Conservation (phyloP, 1,140 invertebrate species). For the Bathynomus jamesi region DNA sequence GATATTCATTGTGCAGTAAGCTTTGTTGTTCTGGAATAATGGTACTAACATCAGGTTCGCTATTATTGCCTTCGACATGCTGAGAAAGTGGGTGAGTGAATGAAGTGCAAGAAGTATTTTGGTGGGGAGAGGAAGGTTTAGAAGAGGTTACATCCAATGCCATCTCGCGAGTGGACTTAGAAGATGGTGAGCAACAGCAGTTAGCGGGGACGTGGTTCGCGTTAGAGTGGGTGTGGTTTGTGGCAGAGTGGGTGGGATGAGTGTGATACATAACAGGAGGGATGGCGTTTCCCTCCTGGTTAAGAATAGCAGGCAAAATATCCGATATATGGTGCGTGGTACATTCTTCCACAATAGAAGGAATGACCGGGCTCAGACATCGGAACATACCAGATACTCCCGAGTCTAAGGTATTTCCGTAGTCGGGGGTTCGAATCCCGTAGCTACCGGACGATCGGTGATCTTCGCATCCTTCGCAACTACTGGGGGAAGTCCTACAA, state of each 20-base stretch:
- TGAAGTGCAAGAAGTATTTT: background rate
- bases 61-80: no score
- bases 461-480: conserved; percentile 30
- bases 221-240: conserved; percentile 23
- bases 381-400: conserved; percentile 27
- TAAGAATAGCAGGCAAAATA: conserved; percentile 19
- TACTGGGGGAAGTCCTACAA: conserved; percentile 35
- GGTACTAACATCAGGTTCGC: no score
- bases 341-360: conserved; percentile 29
- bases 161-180: background rate
- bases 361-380: conserved; percentile 31
- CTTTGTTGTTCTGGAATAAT: conserved; percentile 6
- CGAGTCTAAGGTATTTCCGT: conserved; percentile 26
- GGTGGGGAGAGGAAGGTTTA: background rate
- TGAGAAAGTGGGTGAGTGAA: background rate
- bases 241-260: conserved; percentile 26
- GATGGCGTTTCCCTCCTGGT: conserved; percentile 7
- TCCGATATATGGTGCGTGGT: conserved; percentile 31
- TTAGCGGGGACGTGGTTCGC: conserved; percentile 4
- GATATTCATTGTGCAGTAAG: no score
- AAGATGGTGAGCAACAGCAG: background rate
- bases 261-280: conserved; percentile 24
- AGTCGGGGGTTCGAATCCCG: conserved; percentile 17
- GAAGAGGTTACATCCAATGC: no score
- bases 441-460: conserved; percentile 2